A percentile compares a stretch with the other conserved stretches of the same genome.
Evolutionary conservation across 2,888 invertebrate species (phyloP).

Genomic region (Cybosia mesomella): DNA sequence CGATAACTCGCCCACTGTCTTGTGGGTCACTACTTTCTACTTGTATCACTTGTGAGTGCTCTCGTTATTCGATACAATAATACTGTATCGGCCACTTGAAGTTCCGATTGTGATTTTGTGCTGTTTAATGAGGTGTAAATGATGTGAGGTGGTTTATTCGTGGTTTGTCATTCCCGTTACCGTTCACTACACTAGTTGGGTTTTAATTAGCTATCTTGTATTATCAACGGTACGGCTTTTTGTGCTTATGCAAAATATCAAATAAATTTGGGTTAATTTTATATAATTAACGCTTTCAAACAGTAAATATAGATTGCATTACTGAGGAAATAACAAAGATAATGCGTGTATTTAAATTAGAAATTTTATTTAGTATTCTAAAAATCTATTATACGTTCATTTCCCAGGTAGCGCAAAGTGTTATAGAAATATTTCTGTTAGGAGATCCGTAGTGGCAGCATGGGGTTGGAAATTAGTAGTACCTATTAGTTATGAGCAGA

Average conservation of each 20-base stretch:
- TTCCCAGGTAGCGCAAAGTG: neutral
- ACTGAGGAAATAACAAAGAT: neutral
- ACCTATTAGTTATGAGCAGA: neutral
- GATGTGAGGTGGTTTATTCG: neutral
- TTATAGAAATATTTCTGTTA: too few species aligned
- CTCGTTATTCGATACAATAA: slow-evolving; percentile 56
- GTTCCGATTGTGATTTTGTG: slow-evolving; percentile 6
- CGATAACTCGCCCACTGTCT: slow-evolving; percentile 52
- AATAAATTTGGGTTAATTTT: neutral
- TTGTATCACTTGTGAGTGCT: slow-evolving; percentile 38
- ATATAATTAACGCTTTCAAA: neutral
- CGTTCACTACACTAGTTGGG: neutral
- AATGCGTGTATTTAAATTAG: neutral
- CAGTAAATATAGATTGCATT: neutral
- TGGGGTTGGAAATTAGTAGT: neutral
- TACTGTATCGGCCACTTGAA: slow-evolving; percentile 42
- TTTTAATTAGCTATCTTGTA: neutral
- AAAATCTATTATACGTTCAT: neutral
- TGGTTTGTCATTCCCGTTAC: neutral
- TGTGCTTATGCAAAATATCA: neutral
- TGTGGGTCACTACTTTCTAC: slow-evolving; percentile 68
- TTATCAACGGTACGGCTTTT: neutral
- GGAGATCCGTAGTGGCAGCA: neutral
- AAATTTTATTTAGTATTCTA: neutral
- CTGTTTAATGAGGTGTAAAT: slow-evolving; percentile 10